Base-by-base conservation (phyloP, 2,888 invertebrate species). In the Heliconius ethilla region DNA sequence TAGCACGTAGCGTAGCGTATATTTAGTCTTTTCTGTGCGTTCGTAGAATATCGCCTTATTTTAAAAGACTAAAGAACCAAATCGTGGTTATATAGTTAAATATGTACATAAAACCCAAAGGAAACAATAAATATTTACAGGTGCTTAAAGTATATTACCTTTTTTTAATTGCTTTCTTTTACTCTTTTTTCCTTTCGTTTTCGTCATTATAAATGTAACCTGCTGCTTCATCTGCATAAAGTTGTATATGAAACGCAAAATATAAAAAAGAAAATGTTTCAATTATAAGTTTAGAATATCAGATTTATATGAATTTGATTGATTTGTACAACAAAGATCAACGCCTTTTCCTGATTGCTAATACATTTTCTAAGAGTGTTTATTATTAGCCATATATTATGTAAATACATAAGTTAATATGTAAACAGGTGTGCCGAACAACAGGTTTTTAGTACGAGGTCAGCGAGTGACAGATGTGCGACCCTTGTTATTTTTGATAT, bases 361-460 rank as follows among this genome's bases (percentile, higher is more conserved):
- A 70, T 70, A 11, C n/a, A n/a, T 27, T 55, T 70, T 51, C 70
- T 51, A 29, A 29, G 33, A 66, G n/a, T 67, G 11, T 67, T 37
- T 67, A 67, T 37, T 59, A 40, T 69, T 2, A 67, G 33, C 15
- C n/a, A 27, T 27, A 33, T 59, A 33, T 72, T 74, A 74, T 74
- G 74, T 63, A 74, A 74, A 63, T 59, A n/a, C 10, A 59, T 59
- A 59, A 59, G 55, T 55, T 55, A n/a, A 33, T 72, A 72, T 72
- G 33, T 59, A 72, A 72, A 70, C 65, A 70, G 63, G 51, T 77
- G 72, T 73, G 66, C 22, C 25, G 25, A 73, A 76, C 55, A 73
- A 73, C 77, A 73, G 67, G 72, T 76, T 63, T 33, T 15, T 62
- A 13, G 29, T 65, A 67, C 72, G 77, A 77, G 77, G 73, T 73